Percentiles rank a stretch among this genome's conserved stretches.
These are phyloP conservation scores for Epsilonema sp. DNA, from an alignment of 2,888 invertebrate species.

Conservation along the genomic window DNA sequence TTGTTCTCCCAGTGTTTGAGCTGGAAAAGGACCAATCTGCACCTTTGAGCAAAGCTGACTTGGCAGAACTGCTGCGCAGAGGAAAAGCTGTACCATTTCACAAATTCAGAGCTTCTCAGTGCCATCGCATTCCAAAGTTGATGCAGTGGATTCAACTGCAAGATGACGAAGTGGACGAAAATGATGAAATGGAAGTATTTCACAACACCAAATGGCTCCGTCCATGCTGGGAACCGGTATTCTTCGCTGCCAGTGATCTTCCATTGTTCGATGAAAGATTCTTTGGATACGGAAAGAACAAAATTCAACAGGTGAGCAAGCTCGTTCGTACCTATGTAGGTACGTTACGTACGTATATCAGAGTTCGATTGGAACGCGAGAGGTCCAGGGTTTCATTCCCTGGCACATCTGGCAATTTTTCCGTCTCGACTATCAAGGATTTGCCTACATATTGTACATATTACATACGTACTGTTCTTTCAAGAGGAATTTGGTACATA, in stretches of 20 bases:
- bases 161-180: constrained; percentile 36
- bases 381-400: too few relatives aligned
- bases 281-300: constrained; percentile 85
- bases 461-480: too few relatives aligned
- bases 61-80: constrained; percentile 44
- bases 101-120: constrained; percentile 64
- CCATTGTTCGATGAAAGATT: constrained; percentile 70
- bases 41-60: constrained; percentile 41
- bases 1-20: constrained; percentile 70
- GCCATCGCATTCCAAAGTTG: constrained; percentile 58
- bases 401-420: too few relatives aligned
- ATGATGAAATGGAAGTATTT: constrained; percentile 39
- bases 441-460: too few relatives aligned
- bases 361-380: too few relatives aligned
- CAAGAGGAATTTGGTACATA: too few relatives aligned
- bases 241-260: constrained; percentile 64
- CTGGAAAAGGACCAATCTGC: constrained; percentile 41
- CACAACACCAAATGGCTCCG: constrained; percentile 48
- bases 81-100: constrained; percentile 69
- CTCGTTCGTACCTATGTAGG: too few relatives aligned
- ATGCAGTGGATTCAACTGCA: constrained; percentile 48
- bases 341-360: constrained; percentile 14
- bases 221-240: constrained; percentile 78
- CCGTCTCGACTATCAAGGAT: too few relatives aligned
- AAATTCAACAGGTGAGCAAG: constrained; percentile 95